Percentiles rank a stretch among this genome's conserved stretches.
phyloP scores from a whole-genome alignment of 2,797 vertebrate species.

The Manis crassicaudata region DNA sequence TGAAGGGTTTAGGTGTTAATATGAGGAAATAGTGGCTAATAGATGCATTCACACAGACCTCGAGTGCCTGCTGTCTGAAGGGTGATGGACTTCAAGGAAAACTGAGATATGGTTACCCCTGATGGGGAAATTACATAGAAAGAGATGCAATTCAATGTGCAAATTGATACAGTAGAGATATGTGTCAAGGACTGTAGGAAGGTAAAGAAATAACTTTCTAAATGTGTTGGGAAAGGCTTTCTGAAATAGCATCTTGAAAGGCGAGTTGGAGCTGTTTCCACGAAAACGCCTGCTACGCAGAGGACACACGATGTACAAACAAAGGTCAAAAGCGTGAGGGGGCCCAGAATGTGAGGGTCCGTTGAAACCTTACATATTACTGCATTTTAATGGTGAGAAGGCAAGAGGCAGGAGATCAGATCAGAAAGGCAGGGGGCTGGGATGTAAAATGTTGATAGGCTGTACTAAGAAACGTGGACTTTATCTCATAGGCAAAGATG shows the following conservation, averaged over 20 bases:
- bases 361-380: neutral
- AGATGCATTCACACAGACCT: neutral
- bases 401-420: neutral
- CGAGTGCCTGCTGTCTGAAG: neutral
- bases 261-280: neutral
- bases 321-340: neutral
- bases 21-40: neutral
- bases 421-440: neutral
- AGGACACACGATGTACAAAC: neutral
- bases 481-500: conserved; percentile 5
- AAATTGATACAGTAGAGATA: neutral
- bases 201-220: neutral
- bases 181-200: neutral
- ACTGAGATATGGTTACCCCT: neutral
- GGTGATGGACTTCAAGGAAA: neutral
- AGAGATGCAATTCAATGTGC: neutral
- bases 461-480: neutral
- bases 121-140: neutral
- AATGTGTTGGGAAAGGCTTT: neutral
- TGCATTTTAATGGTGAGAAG: neutral
- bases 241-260: neutral
- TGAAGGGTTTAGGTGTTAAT: conserved; percentile 22
- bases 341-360: fast-evolving
- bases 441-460: neutral
- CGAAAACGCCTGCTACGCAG: neutral